Evolutionary conservation across 2,797 vertebrate species (phyloP), one percentile per base, ranked within the genome.

Genomic region (Gymnopithys bicolor): DNA sequence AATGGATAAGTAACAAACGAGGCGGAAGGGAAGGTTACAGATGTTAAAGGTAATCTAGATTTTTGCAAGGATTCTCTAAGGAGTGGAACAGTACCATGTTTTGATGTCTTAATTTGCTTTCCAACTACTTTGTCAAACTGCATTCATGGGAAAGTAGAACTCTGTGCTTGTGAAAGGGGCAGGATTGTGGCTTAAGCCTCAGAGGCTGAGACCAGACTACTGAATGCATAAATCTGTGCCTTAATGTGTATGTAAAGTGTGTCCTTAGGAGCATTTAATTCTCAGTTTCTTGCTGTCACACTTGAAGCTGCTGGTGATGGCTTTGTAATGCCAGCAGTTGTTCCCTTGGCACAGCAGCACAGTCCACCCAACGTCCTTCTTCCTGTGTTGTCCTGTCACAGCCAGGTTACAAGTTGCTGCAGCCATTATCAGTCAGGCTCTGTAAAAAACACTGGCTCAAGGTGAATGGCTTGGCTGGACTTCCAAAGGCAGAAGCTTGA

Each of bases 291-390:
- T 49, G 18, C 37, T 69, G 15, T 58, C n/a, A 4, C 53, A 88
- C 28, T 35, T 35, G 48, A 89, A 74, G 73, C 87, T n/a, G 5
- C 79, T 78, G 62, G 14, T 70, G 52, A 13, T 68, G 43, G 71
- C 14, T 77, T 73, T 74, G 52, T 43, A 56, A 19, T 53, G 70
- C 60, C 51, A 73, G 10, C 28, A 4, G n/a, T 52, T 46, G 7
- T 11, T 84, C 45, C 35, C 35, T 58, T 21, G 23, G n/a, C 35
- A 17, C n/a, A 28, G 7, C 59, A 80, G 60, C 46, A 35, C 37
- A 3, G 1, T 39, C 68, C 35, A 19, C 32, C 37, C 13, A 25
- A 15, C 1, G 5, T 55, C 7, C 1, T 67, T 68, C 1, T 0
- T 45, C 2, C 4, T 19, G 19, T 19, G 10, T 17, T 77, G 51